phyloP scores from a whole-genome alignment of 2,888 invertebrate genomes.

The Scrobipalpa costella region DNA sequence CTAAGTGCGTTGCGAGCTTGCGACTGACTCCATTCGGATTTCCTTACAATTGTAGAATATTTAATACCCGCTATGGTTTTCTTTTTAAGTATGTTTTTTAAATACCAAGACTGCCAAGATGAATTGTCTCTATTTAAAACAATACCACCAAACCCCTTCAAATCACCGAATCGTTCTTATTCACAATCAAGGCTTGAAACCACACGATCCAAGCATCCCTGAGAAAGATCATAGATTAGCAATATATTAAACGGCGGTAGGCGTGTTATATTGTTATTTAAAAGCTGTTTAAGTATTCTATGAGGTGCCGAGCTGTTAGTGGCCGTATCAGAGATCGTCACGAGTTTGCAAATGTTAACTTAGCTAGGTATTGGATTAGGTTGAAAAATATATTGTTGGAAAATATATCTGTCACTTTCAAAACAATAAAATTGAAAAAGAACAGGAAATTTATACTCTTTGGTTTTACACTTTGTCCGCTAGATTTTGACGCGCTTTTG shows the following conservation, averaged over 20 bases:
- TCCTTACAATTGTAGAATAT: too few relatives aligned
- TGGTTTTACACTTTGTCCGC: too few relatives aligned
- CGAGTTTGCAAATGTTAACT: constrained; percentile 13
- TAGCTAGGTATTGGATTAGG: background rate
- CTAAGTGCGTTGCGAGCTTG: too few relatives aligned
- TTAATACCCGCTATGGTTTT: too few relatives aligned
- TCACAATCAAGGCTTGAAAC: constrained; percentile 51
- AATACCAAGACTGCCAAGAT: too few relatives aligned
- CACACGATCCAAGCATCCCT: constrained; percentile 58
- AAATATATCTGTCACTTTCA: too few relatives aligned
- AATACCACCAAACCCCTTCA: background rate
- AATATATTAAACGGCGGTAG: constrained; percentile 58
- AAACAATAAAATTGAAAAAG: too few relatives aligned
- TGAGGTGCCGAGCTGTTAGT: constrained; percentile 17
- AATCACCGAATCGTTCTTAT: background rate
- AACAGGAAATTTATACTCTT: too few relatives aligned
- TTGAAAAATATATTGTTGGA: too few relatives aligned
- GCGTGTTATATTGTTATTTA: constrained; percentile 74
- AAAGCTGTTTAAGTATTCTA: constrained; percentile 63
- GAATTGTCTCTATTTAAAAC: background rate
- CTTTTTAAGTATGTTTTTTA: too few relatives aligned
- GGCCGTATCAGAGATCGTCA: constrained; percentile 14
- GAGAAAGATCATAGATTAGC: constrained; percentile 68
- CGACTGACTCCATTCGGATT: too few relatives aligned
- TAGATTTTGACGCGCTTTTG: too few relatives aligned